Percentiles rank a stretch among this genome's conserved stretches.
Conservation (phyloP, 2,888 invertebrate species). For the Plagodis dolabraria region DNA sequence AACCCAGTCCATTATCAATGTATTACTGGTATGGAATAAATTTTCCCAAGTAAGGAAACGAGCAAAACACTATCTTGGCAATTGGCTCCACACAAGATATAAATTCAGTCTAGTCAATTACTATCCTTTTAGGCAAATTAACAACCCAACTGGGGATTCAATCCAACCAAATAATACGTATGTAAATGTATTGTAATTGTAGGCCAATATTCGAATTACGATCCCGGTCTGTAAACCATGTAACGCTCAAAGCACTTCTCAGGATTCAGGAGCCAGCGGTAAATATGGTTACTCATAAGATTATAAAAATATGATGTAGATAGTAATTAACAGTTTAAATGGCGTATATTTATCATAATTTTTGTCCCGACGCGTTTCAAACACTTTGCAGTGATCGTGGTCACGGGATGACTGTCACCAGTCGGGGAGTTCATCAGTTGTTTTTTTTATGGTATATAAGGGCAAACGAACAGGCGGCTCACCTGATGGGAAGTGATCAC, state of each 20-base stretch:
- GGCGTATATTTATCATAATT: too few relatives aligned
- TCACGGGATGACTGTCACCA: too few relatives aligned
- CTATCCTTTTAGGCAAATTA: conserved; percentile 81
- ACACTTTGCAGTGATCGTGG: too few relatives aligned
- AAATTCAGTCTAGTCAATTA: conserved; percentile 71
- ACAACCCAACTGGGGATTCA: conserved; percentile 75
- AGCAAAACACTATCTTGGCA: conserved; percentile 24
- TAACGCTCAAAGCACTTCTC: conserved; percentile 4
- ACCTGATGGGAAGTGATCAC: too few relatives aligned
- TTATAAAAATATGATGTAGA: too few relatives aligned
- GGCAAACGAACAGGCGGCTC: too few relatives aligned
- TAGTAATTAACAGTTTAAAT: too few relatives aligned
- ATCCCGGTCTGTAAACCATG: conserved; percentile 8
- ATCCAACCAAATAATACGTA: conserved; percentile 75
- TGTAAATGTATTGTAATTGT: conserved; percentile 81
- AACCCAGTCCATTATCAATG: background rate
- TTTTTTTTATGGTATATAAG: too few relatives aligned
- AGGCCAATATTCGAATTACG: conserved; percentile 71
- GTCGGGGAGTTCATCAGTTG: too few relatives aligned
- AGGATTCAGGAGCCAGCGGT: conserved; percentile 7
- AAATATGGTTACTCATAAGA: conserved; percentile 1
- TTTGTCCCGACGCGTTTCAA: too few relatives aligned
- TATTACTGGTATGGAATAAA: conserved; percentile 3
- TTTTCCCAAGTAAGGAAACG: conserved; percentile 2
- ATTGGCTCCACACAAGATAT: conserved; percentile 47